Conservation (phyloP, 1,140 invertebrate species). For the Bicyclus anynana region DNA sequence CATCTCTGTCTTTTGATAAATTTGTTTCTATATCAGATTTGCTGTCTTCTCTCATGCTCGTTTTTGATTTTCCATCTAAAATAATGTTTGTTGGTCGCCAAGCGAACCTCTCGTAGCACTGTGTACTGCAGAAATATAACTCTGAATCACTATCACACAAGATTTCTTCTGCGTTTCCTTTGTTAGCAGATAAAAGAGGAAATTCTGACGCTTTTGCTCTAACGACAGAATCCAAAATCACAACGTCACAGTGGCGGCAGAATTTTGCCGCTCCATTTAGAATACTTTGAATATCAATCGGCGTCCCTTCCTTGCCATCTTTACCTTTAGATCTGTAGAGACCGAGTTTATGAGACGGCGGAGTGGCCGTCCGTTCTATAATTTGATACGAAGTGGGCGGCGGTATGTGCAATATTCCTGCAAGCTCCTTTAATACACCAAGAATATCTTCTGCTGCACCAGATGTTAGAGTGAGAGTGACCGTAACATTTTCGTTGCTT, state of each 20-base stretch:
- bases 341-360: slow-evolving; percentile 88
- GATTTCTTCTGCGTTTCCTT: slow-evolving; percentile 81
- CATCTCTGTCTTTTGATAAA: slow-evolving; percentile 65
- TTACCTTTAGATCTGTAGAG: slow-evolving; percentile 89
- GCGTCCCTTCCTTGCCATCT: slow-evolving; percentile 90
- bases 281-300: slow-evolving; percentile 93
- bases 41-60: slow-evolving; percentile 53
- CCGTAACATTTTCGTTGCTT: slow-evolving; percentile 91
- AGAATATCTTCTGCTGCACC: slow-evolving; percentile 94
- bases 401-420: slow-evolving; percentile 94
- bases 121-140: slow-evolving; percentile 89
- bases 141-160: slow-evolving; percentile 80
- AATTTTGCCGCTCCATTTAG: slow-evolving; percentile 93
- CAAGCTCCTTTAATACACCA: slow-evolving; percentile 92
- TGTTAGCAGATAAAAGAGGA: slow-evolving; percentile 82
- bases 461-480: slow-evolving; percentile 93
- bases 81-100: slow-evolving; percentile 76
- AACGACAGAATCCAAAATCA: slow-evolving; percentile 89
- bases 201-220: slow-evolving; percentile 89
- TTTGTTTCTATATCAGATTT: slow-evolving; percentile 67
- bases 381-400: slow-evolving; percentile 91
- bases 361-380: slow-evolving; percentile 86
- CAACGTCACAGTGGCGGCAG: slow-evolving; percentile 94
- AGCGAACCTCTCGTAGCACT: slow-evolving; percentile 88
- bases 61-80: slow-evolving; percentile 67